Evolutionary conservation across 2,888 invertebrate genomes (phyloP), one percentile per base, ranked within the genome.

Genomic region (Chromoteleia sp.): DNA sequence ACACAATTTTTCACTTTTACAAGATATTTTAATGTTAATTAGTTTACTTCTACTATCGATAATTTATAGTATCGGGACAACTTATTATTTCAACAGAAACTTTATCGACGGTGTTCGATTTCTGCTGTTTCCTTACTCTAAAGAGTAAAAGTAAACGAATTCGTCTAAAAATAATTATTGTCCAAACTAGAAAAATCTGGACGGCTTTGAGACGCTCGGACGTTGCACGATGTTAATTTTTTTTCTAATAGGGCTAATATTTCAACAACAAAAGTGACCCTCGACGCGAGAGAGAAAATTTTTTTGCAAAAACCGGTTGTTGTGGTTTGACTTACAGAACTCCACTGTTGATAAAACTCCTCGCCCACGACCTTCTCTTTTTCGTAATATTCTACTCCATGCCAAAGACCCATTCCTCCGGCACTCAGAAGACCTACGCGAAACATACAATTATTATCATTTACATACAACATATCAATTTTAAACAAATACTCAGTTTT

Each of bases 341-440:
- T 96, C 98, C 98, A 98, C 89, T 97, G 97, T 92, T 97, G 97
- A 92, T 96, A 98, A 91, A 95, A 98, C 89, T 98, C 97, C 88
- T 97, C 97, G 76, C 98, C 97, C 68, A 98, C 97, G 54, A 98
- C 95, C 91, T 98, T 97, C 92, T 98, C 97, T 89, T 97, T 97
- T 92, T 98, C 98, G 90, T 97, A 98, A 92, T 98, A 98, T 92
- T 98, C 98, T 25, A 98, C 98, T 65, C 97, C 98, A 91, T 98
- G 98, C 98, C 98, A 98, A 54, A 98, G 93, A 45, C 98, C 98
- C 98, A 98, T 98, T 45, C 96, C 97, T 77, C 97, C 98, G 30
- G 98, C 98, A 84, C 97, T 96, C 87, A 98, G 92, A 81, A 98
- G 92, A 92, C 98, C 98, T 96, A 92, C 8, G 30, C 15, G 25